These are phyloP conservation scores for Brassicogethes aeneus DNA, from an alignment of 2,888 invertebrate genomes.

Conservation along the genomic window DNA sequence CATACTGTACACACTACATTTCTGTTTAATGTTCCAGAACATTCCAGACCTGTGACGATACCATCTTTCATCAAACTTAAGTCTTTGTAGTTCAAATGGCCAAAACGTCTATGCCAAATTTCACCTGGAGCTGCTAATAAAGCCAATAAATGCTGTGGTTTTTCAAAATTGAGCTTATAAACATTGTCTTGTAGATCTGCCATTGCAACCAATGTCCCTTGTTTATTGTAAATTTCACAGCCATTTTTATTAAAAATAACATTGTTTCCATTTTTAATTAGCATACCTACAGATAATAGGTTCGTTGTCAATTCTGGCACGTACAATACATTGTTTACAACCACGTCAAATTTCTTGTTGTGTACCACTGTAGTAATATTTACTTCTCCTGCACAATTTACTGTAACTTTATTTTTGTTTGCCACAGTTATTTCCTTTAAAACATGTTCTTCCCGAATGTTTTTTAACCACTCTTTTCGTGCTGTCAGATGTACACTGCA, in stretches of 20 bases:
- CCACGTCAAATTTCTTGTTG: conserved; percentile 10
- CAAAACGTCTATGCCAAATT: conserved; percentile 16
- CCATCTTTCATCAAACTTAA: conserved; percentile 6
- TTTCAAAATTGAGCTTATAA: conserved; percentile 13
- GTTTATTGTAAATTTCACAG: too few relatives aligned
- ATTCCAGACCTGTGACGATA: conserved; percentile 2
- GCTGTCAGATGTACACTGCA: conserved; percentile 17
- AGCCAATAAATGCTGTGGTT: neutral
- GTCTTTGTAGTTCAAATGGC: conserved; percentile 10
- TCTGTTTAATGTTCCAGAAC: neutral
- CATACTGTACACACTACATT: conserved; percentile 11
- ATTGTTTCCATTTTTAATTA: conserved; percentile 16
- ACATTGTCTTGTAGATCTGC: conserved; percentile 16
- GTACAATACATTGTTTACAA: conserved; percentile 10
- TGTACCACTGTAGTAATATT: conserved; percentile 8
- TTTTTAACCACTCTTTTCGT: conserved; percentile 9
- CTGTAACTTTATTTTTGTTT: conserved; percentile 10
- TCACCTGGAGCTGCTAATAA: conserved; percentile 3
- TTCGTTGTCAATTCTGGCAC: conserved; percentile 16
- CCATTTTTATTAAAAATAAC: conserved; percentile 12
- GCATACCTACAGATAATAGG: conserved; percentile 14
- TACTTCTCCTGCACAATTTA: conserved; percentile 9
- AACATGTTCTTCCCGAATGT: conserved; percentile 5
- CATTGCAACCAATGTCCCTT: conserved; percentile 13
- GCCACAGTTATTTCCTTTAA: conserved; percentile 11